Percentiles rank a stretch among this genome's conserved stretches.
Evolutionary conservation across 2,113 vertebrate species (phyloP).

Genomic region (Cheilinus undulatus): DNA sequence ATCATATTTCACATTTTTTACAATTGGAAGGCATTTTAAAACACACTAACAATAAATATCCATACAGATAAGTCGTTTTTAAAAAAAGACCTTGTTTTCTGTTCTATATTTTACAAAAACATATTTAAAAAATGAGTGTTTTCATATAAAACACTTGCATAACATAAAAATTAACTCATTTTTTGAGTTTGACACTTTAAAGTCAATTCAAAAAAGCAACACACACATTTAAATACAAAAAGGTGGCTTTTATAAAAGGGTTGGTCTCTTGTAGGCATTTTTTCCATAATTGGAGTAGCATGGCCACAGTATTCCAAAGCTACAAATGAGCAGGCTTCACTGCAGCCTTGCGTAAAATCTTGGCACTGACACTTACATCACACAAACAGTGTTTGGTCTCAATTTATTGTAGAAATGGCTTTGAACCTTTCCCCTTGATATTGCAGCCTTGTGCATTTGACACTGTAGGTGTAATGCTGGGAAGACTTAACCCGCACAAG

Average conservation of each 20-base stretch:
- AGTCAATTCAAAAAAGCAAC: slow-evolving; percentile 48
- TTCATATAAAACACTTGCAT: slow-evolving; percentile 63
- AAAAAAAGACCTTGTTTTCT: slow-evolving; percentile 24
- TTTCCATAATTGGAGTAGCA: slow-evolving; percentile 65
- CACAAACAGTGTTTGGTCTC: slow-evolving; percentile 85
- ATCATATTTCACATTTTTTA: slow-evolving; percentile 70
- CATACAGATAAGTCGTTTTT: slow-evolving; percentile 43
- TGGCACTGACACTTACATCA: slow-evolving; percentile 79
- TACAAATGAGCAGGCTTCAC: slow-evolving; percentile 70
- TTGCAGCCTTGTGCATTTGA: slow-evolving; percentile 60
- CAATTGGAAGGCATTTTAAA: slow-evolving; percentile 77
- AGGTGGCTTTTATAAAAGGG: slow-evolving; percentile 68
- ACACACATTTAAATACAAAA: slow-evolving; percentile 52
- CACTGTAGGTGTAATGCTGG: slow-evolving; percentile 34
- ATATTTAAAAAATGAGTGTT: slow-evolving; percentile 46
- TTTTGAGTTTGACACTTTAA: slow-evolving; percentile 56
- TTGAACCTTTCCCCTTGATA: slow-evolving; percentile 61
- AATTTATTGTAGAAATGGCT: slow-evolving; percentile 70
- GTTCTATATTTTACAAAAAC: slow-evolving; percentile 55
- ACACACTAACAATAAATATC: slow-evolving; percentile 68
- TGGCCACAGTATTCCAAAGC: slow-evolving; percentile 81
- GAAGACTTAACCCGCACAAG: slow-evolving; percentile 63
- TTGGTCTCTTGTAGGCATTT: slow-evolving; percentile 71
- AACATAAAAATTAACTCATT: slow-evolving; percentile 52
- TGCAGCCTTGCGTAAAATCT: slow-evolving; percentile 69